Evolutionary conservation across 30 jellyfish, hydroid and myxozoan genomes (phyloP).

Genomic region (Aurelia sp.): DNA sequence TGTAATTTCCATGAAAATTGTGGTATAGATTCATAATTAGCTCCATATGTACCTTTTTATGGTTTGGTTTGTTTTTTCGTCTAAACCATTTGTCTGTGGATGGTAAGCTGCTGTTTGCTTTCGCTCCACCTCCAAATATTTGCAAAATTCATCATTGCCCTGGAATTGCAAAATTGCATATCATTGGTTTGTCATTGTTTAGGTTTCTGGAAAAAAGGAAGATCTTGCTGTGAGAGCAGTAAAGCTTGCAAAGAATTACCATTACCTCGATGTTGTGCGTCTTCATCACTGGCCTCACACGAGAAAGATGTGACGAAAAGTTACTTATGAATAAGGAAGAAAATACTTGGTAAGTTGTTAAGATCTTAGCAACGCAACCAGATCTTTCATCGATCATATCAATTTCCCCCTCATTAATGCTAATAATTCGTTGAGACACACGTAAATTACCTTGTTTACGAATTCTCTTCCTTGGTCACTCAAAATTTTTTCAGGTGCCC

Average conservation of each 20-base stretch:
- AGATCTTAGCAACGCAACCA: not conserved
- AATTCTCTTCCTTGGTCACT: slow-evolving; percentile 72
- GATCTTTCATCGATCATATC: not conserved
- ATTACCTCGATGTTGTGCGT: too few species aligned
- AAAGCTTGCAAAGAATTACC: not conserved
- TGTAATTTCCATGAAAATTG: too few species aligned
- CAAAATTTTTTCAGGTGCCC: slow-evolving; percentile 54
- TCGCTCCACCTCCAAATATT: slow-evolving; percentile 19
- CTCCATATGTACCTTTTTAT: not conserved
- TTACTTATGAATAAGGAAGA: too few species aligned
- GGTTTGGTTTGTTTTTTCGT: slow-evolving; percentile 19
- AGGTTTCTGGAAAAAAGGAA: not conserved
- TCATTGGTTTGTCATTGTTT: not conserved
- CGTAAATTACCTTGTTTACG: slow-evolving; percentile 39
- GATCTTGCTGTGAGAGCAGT: not conserved
- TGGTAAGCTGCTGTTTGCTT: slow-evolving; percentile 68
- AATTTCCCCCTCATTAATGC: not conserved
- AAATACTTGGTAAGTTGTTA: too few species aligned
- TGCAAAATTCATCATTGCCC: slow-evolving; percentile 14
- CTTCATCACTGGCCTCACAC: too few species aligned
- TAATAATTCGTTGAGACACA: not conserved
- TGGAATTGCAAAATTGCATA: not conserved
- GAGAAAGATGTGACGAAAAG: too few species aligned
- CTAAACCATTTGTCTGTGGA: slow-evolving; percentile 76
- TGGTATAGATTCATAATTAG: too few species aligned